These are phyloP conservation scores for Pogonocichla stellata DNA, from an alignment of 2,113 vertebrate genomes.

Conservation along the genomic window DNA sequence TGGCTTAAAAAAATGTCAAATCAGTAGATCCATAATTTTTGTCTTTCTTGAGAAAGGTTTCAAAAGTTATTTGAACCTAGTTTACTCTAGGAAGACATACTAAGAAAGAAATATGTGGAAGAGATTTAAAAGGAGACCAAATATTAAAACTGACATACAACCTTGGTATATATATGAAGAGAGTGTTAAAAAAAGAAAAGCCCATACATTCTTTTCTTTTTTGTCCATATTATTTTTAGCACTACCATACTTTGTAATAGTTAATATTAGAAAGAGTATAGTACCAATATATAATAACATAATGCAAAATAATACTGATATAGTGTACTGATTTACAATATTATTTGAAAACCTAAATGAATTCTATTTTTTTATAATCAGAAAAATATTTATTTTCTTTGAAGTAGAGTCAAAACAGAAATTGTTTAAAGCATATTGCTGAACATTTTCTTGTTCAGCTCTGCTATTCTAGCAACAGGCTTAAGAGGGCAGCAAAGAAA, in stretches of 20 bases:
- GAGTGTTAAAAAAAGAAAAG: neutral
- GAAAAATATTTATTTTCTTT: neutral
- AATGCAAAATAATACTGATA: neutral
- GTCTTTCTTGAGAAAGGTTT: neutral
- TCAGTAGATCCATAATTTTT: neutral
- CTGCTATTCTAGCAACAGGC: conserved; percentile 25
- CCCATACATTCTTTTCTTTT: neutral
- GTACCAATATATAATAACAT: neutral
- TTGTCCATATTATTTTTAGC: neutral
- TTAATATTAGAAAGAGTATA: neutral
- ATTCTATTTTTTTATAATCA: neutral
- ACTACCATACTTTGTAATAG: neutral
- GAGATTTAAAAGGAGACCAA: neutral
- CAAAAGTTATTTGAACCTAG: neutral
- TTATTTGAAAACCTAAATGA: neutral
- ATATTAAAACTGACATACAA: neutral
- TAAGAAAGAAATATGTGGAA: neutral
- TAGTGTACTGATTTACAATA: neutral
- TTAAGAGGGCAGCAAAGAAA: conserved; percentile 75
- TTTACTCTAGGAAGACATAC: neutral
- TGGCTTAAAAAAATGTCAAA: neutral
- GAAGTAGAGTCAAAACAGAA: neutral
- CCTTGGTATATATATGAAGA: neutral
- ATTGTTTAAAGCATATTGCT: neutral
- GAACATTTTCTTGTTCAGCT: neutral